Conservation (phyloP, 2,888 invertebrate genomes). For the Electrophaes corylata region DNA sequence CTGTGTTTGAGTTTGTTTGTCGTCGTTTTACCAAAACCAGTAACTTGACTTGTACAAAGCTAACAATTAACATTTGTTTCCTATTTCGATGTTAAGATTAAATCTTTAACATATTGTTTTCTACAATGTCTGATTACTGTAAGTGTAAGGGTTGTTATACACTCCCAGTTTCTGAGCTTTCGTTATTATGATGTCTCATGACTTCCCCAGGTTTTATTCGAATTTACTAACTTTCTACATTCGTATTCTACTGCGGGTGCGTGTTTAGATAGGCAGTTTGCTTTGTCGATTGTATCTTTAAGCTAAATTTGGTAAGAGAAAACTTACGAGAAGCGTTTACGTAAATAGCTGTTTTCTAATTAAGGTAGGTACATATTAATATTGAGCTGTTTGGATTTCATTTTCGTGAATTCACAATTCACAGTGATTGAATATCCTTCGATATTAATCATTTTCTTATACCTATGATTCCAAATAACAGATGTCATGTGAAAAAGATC, state of each 20-base stretch:
- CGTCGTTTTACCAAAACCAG: slow-evolving; percentile 12
- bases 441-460: slow-evolving; percentile 19
- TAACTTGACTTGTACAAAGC: neutral
- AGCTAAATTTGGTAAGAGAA: slow-evolving; percentile 27
- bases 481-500: slow-evolving; percentile 25
- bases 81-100: neutral
- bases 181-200: neutral
- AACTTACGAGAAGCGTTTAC: slow-evolving; percentile 22
- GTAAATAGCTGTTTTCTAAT: slow-evolving; percentile 18
- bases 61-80: neutral
- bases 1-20: slow-evolving; percentile 28
- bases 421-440: slow-evolving; percentile 15
- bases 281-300: slow-evolving; percentile 26
- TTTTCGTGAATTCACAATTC: slow-evolving; percentile 4
- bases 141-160: neutral
- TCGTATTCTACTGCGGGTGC: slow-evolving; percentile 29
- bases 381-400: neutral
- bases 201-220: slow-evolving; percentile 15
- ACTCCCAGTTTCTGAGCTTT: neutral
- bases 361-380: neutral
- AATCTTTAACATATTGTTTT: no score
- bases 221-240: slow-evolving; percentile 27
- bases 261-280: slow-evolving; percentile 28
- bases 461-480: slow-evolving; percentile 22
- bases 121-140: no score